These are phyloP conservation scores for Plectrocnemia conspersa DNA, from an alignment of 1,140 invertebrate species.

Conservation along the genomic window DNA sequence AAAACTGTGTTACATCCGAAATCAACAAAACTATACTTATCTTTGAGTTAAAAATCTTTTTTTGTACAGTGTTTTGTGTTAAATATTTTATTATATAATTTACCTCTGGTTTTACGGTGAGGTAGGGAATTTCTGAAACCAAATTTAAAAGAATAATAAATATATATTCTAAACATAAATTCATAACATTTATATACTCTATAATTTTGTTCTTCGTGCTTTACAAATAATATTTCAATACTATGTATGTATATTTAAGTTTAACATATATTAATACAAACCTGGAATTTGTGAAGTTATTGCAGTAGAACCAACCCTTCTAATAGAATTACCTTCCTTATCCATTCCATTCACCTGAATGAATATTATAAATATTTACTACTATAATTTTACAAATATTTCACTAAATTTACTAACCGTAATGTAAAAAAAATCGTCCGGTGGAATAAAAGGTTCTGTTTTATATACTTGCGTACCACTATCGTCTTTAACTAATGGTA, in stretches of 20 bases:
- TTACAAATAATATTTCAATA: too few relatives aligned
- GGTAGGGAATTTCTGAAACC: conserved; percentile 10
- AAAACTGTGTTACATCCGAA: too few relatives aligned
- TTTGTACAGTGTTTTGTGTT: too few relatives aligned
- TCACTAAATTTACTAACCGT: conserved; percentile 39
- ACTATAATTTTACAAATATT: not conserved
- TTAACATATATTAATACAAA: conserved; percentile 21
- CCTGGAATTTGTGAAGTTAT: conserved; percentile 43
- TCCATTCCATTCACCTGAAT: conserved; percentile 45
- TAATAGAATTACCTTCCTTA: conserved; percentile 39
- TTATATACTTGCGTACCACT: conserved; percentile 36
- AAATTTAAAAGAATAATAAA: conserved; percentile 5
- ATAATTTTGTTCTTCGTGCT: too few relatives aligned
- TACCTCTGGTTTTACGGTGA: conserved; percentile 10
- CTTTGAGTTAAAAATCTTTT: too few relatives aligned
- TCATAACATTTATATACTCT: not conserved
- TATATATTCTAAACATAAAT: not conserved
- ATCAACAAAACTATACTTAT: too few relatives aligned
- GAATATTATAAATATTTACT: conserved; percentile 1
- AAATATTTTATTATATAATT: not conserved
- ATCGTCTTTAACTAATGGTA: conserved; percentile 39
- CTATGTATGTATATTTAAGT: not conserved
- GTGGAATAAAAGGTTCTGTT: conserved; percentile 43
- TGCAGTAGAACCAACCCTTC: conserved; percentile 43
- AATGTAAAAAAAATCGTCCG: conserved; percentile 47